Percentiles rank a stretch among this genome's conserved stretches.
Evolutionary conservation across 2,797 vertebrate genomes (phyloP).

Genomic region (Lepus oiostolus): DNA sequence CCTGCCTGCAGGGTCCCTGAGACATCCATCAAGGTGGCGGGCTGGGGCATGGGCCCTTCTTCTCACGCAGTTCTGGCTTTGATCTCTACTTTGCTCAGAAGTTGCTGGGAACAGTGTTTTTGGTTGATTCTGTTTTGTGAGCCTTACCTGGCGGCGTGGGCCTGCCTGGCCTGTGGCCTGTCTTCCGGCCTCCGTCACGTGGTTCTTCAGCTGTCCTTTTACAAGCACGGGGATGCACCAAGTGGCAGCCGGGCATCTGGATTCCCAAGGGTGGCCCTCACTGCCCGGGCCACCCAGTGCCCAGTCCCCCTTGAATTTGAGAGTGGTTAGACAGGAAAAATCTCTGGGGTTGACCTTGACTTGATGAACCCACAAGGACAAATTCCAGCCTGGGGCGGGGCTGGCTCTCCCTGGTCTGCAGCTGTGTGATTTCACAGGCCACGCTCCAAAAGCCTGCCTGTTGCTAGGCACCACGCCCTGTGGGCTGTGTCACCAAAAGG

Average conservation of each 20-base stretch:
- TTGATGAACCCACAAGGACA: background rate
- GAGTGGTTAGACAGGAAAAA: background rate
- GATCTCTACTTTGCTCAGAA: conserved; percentile 71
- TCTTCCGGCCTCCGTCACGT: conserved; percentile 38
- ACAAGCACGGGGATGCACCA: background rate
- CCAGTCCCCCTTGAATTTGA: background rate
- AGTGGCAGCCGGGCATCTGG: background rate
- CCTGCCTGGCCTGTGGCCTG: background rate
- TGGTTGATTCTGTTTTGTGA: conserved; percentile 55
- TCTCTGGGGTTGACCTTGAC: background rate
- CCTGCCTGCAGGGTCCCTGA: background rate
- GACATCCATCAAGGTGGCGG: conserved; percentile 11
- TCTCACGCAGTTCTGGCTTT: conserved; percentile 64
- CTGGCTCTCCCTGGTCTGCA: background rate
- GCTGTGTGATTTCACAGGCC: rapidly evolving
- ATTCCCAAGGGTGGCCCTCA: background rate
- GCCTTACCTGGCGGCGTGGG: background rate
- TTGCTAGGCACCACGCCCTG: background rate
- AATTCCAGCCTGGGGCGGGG: background rate
- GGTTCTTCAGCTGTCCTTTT: conserved; percentile 35
- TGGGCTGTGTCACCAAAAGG: background rate
- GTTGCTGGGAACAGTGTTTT: conserved; percentile 35
- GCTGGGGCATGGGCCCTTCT: background rate
- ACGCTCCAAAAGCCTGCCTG: background rate
- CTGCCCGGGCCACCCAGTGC: too few species aligned